Evolutionary conservation across 2,797 vertebrate genomes (phyloP), one percentile per base, ranked within the genome.

Genomic region (Menidia menidia): DNA sequence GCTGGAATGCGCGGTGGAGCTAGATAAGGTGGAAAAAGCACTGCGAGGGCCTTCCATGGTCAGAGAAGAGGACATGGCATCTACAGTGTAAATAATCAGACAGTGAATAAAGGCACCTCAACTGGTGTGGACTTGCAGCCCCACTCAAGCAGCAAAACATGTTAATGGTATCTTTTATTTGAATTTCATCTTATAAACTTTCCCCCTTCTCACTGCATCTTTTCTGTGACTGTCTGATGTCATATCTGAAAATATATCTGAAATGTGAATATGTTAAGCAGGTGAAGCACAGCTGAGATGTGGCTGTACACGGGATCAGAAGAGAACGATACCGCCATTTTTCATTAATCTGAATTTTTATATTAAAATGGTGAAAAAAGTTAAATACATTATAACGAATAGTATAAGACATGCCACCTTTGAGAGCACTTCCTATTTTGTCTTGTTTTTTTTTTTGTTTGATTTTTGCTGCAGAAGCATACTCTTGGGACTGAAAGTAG

Each of bases 1-100:
- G 94, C 94, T 96, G 89, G 93, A 93, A 95, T 95, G 96, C 93
- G 95, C 95, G 94, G 92, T 93, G 94, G 96, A 96, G 93, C 96
- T 97, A 96, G 96, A 97, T 94, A 95, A 96, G 95, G 95, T 96
- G 95, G 97, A 94, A 96, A 97, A 97, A 96, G 96, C 96, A 96
- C 95, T 97, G 96, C 96, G 95, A 95, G 95, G 96, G 96, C 96
- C 97, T 96, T 97, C 97, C 96, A 95, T 96, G 96, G 96, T 97
- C 96, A 96, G 95, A 94, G 96, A 95, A 93, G 96, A 96, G 94
- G 95, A 95, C 96, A 95, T 96, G 93, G 96, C 97, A 99, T 99
- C 98, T 99, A 97, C 92, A 94, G 96, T 96, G 87, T 90, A 97
- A 95, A 99, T 92, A 96, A 97, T 96, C 93, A 90, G 91, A 95